phyloP scores from a whole-genome alignment of 1,140 invertebrate genomes.

The Bilobella aurantiaca region DNA sequence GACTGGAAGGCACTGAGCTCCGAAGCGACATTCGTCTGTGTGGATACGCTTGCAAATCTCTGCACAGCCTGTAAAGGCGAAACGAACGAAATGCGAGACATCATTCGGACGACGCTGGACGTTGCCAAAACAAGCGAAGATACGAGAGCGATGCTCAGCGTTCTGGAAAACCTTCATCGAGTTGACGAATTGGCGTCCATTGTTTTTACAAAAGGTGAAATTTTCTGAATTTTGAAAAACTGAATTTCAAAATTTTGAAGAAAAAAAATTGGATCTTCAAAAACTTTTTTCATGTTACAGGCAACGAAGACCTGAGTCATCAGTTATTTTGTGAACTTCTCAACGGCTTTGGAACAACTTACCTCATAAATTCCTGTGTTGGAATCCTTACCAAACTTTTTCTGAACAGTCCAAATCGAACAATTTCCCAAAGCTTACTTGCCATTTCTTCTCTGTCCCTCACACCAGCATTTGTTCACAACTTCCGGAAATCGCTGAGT shows the following conservation, averaged over 20 bases:
- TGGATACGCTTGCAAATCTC: slow-evolving; percentile 29
- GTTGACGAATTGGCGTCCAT: slow-evolving; percentile 32
- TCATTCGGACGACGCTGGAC: slow-evolving; percentile 31
- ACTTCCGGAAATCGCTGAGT: slow-evolving; percentile 31
- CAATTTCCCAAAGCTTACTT: slow-evolving; percentile 29
- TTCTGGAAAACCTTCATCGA: slow-evolving; percentile 28
- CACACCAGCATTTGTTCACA: slow-evolving; percentile 28
- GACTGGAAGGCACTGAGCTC: slow-evolving; percentile 31
- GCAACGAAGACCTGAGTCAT: slow-evolving; percentile 34
- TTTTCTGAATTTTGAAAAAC: too few relatives aligned
- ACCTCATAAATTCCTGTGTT: slow-evolving; percentile 31
- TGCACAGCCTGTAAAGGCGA: slow-evolving; percentile 32
- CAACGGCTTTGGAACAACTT: slow-evolving; percentile 32
- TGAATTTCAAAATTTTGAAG: neutral
- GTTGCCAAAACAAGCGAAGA: slow-evolving; percentile 34
- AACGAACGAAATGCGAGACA: slow-evolving; percentile 34
- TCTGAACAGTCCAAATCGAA: slow-evolving; percentile 22
- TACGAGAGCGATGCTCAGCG: slow-evolving; percentile 31
- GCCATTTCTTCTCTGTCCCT: slow-evolving; percentile 28
- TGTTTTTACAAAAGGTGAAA: slow-evolving; percentile 34
- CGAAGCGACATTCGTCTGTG: slow-evolving; percentile 29
- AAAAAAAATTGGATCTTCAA: neutral
- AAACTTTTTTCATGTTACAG: slow-evolving; percentile 13
- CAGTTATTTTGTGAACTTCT: slow-evolving; percentile 34
- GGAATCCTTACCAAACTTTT: slow-evolving; percentile 28